A percentile compares a stretch with the other conserved stretches of the same genome.
phyloP scores from a whole-genome alignment of 2,888 invertebrate genomes.

The Philonicus albiceps region DNA sequence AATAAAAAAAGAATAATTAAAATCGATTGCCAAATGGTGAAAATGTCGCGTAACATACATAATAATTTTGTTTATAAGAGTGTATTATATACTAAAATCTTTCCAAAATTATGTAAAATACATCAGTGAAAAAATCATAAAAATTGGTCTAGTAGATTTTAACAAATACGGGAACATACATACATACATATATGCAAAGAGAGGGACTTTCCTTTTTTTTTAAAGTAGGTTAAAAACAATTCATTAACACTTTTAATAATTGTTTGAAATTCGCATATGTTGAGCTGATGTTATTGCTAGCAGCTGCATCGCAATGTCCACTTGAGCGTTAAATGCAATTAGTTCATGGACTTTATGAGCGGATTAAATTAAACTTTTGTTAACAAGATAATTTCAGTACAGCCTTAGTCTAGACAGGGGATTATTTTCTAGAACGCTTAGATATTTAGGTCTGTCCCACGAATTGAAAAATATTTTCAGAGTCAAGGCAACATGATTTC shows the following conservation, averaged over 20 bases:
- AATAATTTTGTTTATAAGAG: no score
- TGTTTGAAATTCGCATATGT: neutral
- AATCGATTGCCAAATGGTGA: no score
- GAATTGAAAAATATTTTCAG: neutral
- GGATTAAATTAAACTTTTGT: conserved; percentile 6
- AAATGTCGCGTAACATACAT: no score
- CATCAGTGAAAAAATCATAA: no score
- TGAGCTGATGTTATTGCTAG: neutral
- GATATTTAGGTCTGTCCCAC: neutral
- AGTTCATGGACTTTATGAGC: conserved; percentile 20
- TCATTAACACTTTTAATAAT: neutral
- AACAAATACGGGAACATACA: no score
- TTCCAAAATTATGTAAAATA: no score
- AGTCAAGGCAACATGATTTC: neutral
- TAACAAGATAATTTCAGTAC: conserved; percentile 13
- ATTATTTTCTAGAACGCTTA: conserved; percentile 1
- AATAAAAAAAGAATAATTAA: no score
- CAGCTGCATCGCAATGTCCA: neutral
- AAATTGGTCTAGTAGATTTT: no score
- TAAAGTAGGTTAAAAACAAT: no score
- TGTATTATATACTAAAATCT: no score
- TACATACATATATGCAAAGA: no score
- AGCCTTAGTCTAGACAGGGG: conserved; percentile 15
- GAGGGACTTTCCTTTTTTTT: no score
- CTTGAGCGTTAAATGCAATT: conserved; percentile 21